Conservation (phyloP, 1,140 invertebrate species). For the Octopus bimaculoides region DNA sequence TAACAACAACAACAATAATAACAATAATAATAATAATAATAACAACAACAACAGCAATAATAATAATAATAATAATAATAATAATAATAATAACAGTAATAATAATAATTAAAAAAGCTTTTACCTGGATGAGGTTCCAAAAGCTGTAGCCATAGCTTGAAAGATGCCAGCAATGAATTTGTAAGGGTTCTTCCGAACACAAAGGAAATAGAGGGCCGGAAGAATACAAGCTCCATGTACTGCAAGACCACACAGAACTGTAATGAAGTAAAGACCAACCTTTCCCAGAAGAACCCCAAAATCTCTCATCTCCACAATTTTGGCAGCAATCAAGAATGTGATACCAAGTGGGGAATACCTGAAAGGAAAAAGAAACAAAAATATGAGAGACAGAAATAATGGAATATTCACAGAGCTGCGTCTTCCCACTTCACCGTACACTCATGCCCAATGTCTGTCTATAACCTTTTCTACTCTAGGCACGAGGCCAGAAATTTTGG, state of each 20-base stretch:
- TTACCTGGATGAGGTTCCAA: slow-evolving; percentile 61
- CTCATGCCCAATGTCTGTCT: too few species aligned
- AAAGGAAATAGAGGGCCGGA: slow-evolving; percentile 66
- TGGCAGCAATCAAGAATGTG: slow-evolving; percentile 83
- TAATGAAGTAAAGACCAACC: slow-evolving; percentile 87
- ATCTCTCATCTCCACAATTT: slow-evolving; percentile 84
- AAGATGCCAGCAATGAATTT: slow-evolving; percentile 64
- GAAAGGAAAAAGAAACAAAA: slow-evolving; percentile 15
- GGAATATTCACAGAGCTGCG: too few species aligned
- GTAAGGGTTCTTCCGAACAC: slow-evolving; percentile 63
- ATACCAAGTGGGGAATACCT: slow-evolving; percentile 92
- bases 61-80: too few species aligned
- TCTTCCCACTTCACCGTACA: too few species aligned
- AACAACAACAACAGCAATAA: too few species aligned
- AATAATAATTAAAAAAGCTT: background rate
- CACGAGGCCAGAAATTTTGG: too few species aligned
- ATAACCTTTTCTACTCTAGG: too few species aligned
- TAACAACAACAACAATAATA: background rate
- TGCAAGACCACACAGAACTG: slow-evolving; percentile 83
- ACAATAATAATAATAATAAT: background rate
- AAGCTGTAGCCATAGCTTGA: slow-evolving; percentile 66
- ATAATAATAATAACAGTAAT: background rate
- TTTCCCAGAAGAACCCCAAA: slow-evolving; percentile 78
- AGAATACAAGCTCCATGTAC: slow-evolving; percentile 87
- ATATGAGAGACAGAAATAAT: too few species aligned